phyloP scores from a whole-genome alignment of 2,113 vertebrate species.

The Neoarius graeffei region DNA sequence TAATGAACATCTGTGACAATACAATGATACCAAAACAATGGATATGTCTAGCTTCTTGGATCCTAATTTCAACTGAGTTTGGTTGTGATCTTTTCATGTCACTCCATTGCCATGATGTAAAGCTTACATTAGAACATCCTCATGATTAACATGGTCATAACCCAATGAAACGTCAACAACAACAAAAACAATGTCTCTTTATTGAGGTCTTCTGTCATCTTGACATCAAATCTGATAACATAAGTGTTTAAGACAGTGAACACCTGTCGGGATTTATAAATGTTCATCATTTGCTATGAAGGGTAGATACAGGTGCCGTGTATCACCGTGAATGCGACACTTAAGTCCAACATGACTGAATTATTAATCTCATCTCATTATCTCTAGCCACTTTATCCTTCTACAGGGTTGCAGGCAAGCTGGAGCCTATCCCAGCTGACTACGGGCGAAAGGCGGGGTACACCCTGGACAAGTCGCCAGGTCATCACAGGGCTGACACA shows the following conservation, averaged over 20 bases:
- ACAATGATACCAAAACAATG: no score
- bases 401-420: no score
- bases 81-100: not conserved
- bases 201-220: not conserved
- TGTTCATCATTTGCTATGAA: not conserved
- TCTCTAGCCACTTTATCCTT: no score
- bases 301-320: not conserved
- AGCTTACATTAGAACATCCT: not conserved
- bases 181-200: not conserved
- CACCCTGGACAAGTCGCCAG: no score
- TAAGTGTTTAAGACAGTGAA: not conserved
- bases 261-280: not conserved
- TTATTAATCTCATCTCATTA: no score
- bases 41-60: not conserved
- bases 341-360: not conserved
- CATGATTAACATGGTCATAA: not conserved
- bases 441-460: no score
- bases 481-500: no score
- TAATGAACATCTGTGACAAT: no score
- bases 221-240: not conserved
- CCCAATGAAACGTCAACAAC: not conserved
- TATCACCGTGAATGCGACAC: not conserved
- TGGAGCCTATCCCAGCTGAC: no score
- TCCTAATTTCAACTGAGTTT: not conserved
- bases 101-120: not conserved